Conservation (phyloP, 2,113 vertebrate species). For the Nesoenas mayeri region DNA sequence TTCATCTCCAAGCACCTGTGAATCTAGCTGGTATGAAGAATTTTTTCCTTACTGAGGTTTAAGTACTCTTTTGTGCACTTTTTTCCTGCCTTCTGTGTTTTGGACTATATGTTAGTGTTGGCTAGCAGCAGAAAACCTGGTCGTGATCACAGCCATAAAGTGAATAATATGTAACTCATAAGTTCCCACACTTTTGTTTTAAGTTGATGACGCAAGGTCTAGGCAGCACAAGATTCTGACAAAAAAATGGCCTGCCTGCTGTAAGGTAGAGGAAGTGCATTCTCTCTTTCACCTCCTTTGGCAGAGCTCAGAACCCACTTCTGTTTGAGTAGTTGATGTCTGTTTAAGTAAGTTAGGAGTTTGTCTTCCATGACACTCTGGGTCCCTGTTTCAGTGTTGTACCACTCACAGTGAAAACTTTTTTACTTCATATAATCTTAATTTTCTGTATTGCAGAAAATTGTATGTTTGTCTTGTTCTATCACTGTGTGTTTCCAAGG, state of each 20-base stretch:
- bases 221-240: not conserved
- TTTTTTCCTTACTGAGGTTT: not conserved
- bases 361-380: not conserved
- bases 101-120: not conserved
- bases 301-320: not conserved
- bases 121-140: not conserved
- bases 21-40: not conserved
- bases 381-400: not conserved
- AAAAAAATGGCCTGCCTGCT: not conserved
- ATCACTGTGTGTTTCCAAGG: not conserved
- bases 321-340: not conserved
- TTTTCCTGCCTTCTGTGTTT: not conserved
- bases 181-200: not conserved
- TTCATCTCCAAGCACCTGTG: not conserved
- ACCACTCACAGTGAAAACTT: not conserved
- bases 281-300: not conserved
- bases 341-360: not conserved
- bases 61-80: not conserved
- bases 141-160: not conserved
- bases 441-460: not conserved
- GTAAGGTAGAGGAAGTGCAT: not conserved
- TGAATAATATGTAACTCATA: not conserved
- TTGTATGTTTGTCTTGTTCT: not conserved
- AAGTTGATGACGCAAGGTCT: not conserved
- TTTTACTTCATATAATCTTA: not conserved